Base-by-base conservation (phyloP, 2,797 vertebrate genomes). In the Salmo trutta region DNA sequence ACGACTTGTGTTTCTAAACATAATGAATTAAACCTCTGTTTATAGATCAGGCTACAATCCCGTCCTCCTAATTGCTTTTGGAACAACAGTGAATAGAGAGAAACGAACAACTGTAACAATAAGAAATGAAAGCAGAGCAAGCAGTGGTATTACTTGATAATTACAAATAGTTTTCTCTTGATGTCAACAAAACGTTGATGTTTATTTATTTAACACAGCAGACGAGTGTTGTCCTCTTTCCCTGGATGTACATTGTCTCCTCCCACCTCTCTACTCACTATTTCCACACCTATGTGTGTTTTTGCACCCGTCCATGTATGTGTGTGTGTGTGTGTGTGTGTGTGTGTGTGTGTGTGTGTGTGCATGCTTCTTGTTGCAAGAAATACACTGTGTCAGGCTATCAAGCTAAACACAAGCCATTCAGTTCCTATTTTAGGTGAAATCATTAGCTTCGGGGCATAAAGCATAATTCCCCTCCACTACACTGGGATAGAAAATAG, bases 41-140 rank as follows among this genome's bases (percentile, higher is more conserved):
- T 75, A 83, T 84, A 83, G 84, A 88, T 87, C 80, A 79, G 80
- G 83, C 78, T 67, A 77, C 75, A 77, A 81, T 75, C 77, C 68
- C n/a, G 79, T 79, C 7, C 21, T 64, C 82, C 78, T 88, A 87
- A 89, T 73, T 80, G 84, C 73, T 1, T 71, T 79, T 10, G 74
- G 73, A 73, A 81, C 84, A 76, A 88, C 87, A 90, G 83, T 87
- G 86, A 89, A 89, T 17, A 89, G 79, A 79, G 82, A 81, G 82
- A 88, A 87, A 87, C 41, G 0, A 87, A 24, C 70, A 33, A 86
- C 78, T 75, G 76, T 75, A 84, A 85, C 75, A 85, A 85, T 82
- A 84, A 77, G 70, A 77, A 69, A 36, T 21, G 21, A 3, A 4
- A n/a, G 27, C 74, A 72, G 24, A 70, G 70, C 79, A 73, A 62